These are phyloP conservation scores for Cercocebus atys DNA, from an alignment of 2,113 vertebrate genomes.

Conservation along the genomic window DNA sequence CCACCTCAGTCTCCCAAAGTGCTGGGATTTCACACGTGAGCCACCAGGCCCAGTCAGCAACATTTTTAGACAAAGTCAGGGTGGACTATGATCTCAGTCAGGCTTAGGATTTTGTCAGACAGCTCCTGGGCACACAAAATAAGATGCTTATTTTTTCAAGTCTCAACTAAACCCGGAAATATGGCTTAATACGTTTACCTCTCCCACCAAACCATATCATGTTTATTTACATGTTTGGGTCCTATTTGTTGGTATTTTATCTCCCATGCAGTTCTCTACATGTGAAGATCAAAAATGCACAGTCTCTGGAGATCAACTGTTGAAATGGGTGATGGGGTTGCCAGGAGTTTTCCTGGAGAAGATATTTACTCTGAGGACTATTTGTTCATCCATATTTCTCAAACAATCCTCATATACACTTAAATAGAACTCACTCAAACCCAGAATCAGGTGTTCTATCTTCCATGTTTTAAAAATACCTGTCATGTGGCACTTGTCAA, in stretches of 20 bases:
- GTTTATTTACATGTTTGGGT: neutral
- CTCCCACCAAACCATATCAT: neutral
- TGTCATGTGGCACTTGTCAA: neutral
- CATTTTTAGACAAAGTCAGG: neutral
- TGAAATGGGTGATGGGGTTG: neutral
- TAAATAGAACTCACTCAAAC: neutral
- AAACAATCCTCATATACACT: neutral
- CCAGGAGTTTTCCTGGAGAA: constrained; percentile 19
- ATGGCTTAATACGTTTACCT: neutral
- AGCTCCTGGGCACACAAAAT: neutral
- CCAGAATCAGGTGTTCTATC: neutral
- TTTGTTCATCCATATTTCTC: neutral
- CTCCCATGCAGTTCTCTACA: neutral
- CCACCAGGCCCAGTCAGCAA: too few species aligned
- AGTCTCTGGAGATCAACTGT: neutral
- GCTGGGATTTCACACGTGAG: too few species aligned
- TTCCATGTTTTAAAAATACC: constrained; percentile 37
- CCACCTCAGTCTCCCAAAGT: too few species aligned
- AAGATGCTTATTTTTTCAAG: neutral
- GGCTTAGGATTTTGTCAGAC: neutral
- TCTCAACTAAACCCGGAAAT: neutral
- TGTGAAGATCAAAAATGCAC: neutral
- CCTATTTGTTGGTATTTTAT: neutral
- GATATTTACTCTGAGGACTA: neutral
- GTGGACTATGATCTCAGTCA: neutral